These are phyloP conservation scores for Thomomys bottae DNA, from an alignment of 2,113 vertebrate species.

Conservation along the genomic window DNA sequence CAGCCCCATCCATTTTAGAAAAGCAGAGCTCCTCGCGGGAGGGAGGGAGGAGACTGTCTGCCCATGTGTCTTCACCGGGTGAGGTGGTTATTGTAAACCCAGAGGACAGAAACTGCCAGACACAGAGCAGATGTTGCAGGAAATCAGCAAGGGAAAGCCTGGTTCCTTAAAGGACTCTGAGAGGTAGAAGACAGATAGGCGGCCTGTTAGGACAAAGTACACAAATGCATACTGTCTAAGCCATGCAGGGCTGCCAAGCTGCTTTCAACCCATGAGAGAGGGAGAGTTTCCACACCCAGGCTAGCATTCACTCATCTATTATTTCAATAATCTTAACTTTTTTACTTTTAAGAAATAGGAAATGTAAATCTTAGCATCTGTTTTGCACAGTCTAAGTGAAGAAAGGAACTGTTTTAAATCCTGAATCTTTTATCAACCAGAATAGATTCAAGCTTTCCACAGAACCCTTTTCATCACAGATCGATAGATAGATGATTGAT, in stretches of 20 bases:
- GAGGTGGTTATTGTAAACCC: constrained; percentile 59
- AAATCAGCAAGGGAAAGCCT: constrained; percentile 67
- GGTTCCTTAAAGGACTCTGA: constrained; percentile 45
- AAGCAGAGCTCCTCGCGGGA: too few relatives aligned
- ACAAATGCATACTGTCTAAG: constrained; percentile 60
- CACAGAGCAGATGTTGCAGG: constrained; percentile 60
- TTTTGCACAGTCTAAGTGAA: not conserved
- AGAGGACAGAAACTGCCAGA: constrained; percentile 32
- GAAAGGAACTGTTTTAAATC: not conserved
- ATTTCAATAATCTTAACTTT: constrained; percentile 51
- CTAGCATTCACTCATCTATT: constrained; percentile 41
- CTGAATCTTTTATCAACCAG: too few relatives aligned
- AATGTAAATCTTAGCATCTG: constrained; percentile 44
- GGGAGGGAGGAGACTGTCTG: not conserved
- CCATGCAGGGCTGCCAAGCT: constrained; percentile 21
- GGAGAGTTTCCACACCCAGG: too few relatives aligned
- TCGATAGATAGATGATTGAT: too few relatives aligned
- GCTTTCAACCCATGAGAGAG: constrained; percentile 1
- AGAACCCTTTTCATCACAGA: not conserved
- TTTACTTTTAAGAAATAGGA: constrained; percentile 58
- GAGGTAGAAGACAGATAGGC: constrained; percentile 48
- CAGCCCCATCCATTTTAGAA: constrained; percentile 31
- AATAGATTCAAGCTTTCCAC: not conserved
- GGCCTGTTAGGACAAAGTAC: not conserved
- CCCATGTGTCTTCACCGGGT: not conserved